Evolutionary conservation across 2,888 invertebrate genomes (phyloP), one percentile per base, ranked within the genome.

Genomic region (Caenorhabditis panamensis): DNA sequence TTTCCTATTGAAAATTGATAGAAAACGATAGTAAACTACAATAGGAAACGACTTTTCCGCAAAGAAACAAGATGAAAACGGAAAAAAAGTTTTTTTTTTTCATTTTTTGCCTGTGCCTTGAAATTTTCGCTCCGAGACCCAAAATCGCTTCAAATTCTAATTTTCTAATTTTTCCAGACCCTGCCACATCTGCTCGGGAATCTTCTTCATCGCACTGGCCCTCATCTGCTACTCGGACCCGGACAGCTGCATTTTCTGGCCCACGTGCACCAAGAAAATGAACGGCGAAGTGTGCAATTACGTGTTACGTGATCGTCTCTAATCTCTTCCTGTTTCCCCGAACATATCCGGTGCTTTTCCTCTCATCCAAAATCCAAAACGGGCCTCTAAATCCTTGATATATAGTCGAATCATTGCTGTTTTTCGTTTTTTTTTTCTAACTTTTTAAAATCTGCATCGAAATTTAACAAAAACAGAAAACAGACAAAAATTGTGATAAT

Each of bases 141-240:
- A n/a, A n/a, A n/a, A n/a, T n/a, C n/a, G n/a, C n/a, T n/a, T n/a
- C n/a, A n/a, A n/a, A n/a, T n/a, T n/a, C n/a, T n/a, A n/a, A n/a
- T n/a, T n/a, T n/a, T n/a, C n/a, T n/a, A n/a, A n/a, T n/a, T n/a
- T n/a, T 77, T 87, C 56, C 79, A 97, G 96, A 92, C 98, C 98
- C 0, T 99, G 98, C 92, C 96, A 96, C 61, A 96, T 97, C 84
- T 99, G 98, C 93, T 96, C 96, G 91, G 93, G 97, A 68, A 95
- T 98, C 86, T 99, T 99, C 92, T 92, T 97, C 66, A 95, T 95
- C 47, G 96, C 97, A 24, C 95, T 97, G 69, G 95, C 95, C 90
- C 93, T 98, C 22, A 95, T 97, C 84, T 99, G 98, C 93, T 97
- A 97, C 93, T 96, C 96, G 92, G 97, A 97, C 81, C 94, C 96